Evolutionary conservation across 2,797 vertebrate genomes (phyloP), one percentile per base, ranked within the genome.

Genomic region (Danionella dracula): DNA sequence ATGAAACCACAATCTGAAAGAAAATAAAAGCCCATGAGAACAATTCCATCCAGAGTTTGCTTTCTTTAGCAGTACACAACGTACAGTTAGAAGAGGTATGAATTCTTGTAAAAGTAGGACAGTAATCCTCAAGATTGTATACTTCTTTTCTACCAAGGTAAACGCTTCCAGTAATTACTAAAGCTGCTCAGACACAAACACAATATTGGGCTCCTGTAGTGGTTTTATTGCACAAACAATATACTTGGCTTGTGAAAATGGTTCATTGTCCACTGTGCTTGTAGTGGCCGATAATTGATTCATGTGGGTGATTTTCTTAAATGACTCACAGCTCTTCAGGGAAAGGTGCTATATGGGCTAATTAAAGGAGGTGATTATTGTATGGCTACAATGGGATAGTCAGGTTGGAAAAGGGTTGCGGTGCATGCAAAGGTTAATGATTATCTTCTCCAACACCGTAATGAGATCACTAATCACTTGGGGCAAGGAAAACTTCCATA

Each of bases 391-490:
- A 71, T 65, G 71, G 77, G 70, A 69, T 63, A 76, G 61, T 46
- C 54, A 38, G 62, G 48, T 40, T 27, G 27, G 71, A 51, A 61
- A 46, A 48, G 50, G 42, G 45, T 54, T 69, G 54, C 60, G 66
- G 71, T 77, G 76, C 70, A 81, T 71, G 70, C 72, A 81, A 78
- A 82, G 81, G 84, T 84, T 85, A 85, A 86, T 87, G 80, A 83
- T 83, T 67, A 61, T 71, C 69, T 76, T 65, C 68, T 61, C 27
- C 34, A 58, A 49, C 59, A 61, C 56, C 71, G 34, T 79, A 72
- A 71, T 78, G 76, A 86, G 83, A 78, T 78, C 82, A 83, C 81
- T 85, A 81, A 84, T 83, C 79, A 83, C 84, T 85, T 81, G 67
- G 77, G 81, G 80, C 84, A 85, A 72, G 80, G 82, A 65, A 70